phyloP scores from a whole-genome alignment of 1,140 invertebrate species.

The Aleiodes sp. region DNA sequence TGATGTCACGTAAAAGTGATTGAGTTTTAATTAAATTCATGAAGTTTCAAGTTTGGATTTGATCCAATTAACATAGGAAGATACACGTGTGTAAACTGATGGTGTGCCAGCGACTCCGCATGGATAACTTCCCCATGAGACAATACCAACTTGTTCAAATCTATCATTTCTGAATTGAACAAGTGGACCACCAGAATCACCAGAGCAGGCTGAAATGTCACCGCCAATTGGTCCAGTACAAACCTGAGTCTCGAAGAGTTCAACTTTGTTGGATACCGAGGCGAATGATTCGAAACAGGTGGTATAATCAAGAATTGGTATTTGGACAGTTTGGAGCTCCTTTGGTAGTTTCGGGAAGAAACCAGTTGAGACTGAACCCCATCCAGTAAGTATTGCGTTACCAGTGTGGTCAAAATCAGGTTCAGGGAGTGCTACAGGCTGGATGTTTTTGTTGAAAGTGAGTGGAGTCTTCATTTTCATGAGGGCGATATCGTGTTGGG shows the following conservation, averaged over 20 bases:
- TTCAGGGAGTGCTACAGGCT: slow-evolving; percentile 64
- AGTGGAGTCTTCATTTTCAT: slow-evolving; percentile 69
- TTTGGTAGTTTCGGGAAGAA: slow-evolving; percentile 31
- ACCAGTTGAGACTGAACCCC: slow-evolving; percentile 57
- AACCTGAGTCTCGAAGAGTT: slow-evolving; percentile 30
- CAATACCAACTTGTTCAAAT: slow-evolving; percentile 56
- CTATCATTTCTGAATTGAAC: slow-evolving; percentile 40
- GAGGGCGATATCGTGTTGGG: slow-evolving; percentile 73
- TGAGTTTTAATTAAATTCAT: background rate
- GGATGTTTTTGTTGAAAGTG: slow-evolving; percentile 66
- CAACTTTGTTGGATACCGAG: background rate
- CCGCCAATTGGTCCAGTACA: slow-evolving; percentile 32
- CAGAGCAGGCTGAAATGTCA: slow-evolving; percentile 67
- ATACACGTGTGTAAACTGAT: slow-evolving; percentile 57
- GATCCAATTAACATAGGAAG: slow-evolving; percentile 54
- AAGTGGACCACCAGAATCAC: slow-evolving; percentile 64
- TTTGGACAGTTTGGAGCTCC: slow-evolving; percentile 45
- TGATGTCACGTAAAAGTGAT: background rate
- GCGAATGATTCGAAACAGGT: slow-evolving; percentile 4
- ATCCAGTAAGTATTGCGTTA: slow-evolving; percentile 62
- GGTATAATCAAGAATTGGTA: slow-evolving; percentile 43
- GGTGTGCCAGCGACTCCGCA: slow-evolving; percentile 54
- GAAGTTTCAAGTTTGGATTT: slow-evolving; percentile 1
- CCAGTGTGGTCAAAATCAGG: slow-evolving; percentile 53
- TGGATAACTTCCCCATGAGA: slow-evolving; percentile 62